A percentile compares a stretch with the other conserved stretches of the same genome.
Evolutionary conservation across 2,797 vertebrate species (phyloP).

Genomic region (Amniataba percoides): DNA sequence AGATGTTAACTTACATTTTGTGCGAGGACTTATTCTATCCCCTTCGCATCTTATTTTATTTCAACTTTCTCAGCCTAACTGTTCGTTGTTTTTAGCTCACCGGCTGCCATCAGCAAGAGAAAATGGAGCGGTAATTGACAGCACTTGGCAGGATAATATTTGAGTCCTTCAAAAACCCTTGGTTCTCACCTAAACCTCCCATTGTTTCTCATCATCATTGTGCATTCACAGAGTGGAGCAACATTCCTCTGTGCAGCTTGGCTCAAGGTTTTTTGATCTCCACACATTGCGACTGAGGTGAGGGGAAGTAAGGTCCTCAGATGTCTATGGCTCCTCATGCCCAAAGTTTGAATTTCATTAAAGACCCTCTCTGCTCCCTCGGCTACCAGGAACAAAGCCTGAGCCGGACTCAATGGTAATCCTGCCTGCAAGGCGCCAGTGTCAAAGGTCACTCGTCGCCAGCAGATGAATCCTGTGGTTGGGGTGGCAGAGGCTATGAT

Average conservation of each 20-base stretch:
- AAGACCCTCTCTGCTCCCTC: constrained; percentile 79
- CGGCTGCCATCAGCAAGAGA: constrained; percentile 24
- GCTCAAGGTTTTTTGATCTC: constrained; percentile 82
- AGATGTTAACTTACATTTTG: constrained; percentile 51
- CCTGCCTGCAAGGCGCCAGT: constrained; percentile 84
- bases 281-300: constrained; percentile 77
- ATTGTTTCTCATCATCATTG: constrained; percentile 78
- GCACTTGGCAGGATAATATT: constrained; percentile 51
- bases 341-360: constrained; percentile 87
- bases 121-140: constrained; percentile 60
- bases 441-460: constrained; percentile 83
- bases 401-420: constrained; percentile 84
- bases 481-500: constrained; percentile 79
- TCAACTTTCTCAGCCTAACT: constrained; percentile 33
- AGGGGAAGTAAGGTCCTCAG: constrained; percentile 78
- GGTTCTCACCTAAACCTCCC: constrained; percentile 65
- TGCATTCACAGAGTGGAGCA: constrained; percentile 72
- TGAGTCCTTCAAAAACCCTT: constrained; percentile 74
- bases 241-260: constrained; percentile 65
- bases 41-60: constrained; percentile 27
- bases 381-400: constrained; percentile 82
- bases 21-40: constrained; percentile 20
- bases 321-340: constrained; percentile 79
- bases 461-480: constrained; percentile 84
- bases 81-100: constrained; percentile 25